Base-by-base conservation (phyloP, 1,140 invertebrate species). In the Drosophila sulfurigaster region DNA sequence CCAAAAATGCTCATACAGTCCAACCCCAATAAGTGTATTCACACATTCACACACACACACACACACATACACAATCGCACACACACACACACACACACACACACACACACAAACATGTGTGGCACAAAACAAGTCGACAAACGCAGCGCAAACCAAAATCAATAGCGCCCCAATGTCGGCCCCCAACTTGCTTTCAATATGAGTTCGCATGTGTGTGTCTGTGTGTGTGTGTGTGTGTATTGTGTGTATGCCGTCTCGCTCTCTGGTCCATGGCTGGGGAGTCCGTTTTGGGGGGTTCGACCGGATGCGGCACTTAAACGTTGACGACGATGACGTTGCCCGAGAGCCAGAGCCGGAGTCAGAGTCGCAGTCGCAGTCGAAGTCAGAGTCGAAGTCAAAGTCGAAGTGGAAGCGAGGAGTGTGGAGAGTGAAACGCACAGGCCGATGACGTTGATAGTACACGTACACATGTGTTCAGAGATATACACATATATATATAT, bases 281-380 rank as follows among this genome's bases (percentile, higher is more conserved):
- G 63, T 65, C 32, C 62, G 25, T 15, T 49, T 49, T 46, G 46
- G 45, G 16, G 15, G 59, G 32, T 46, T 15, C 51, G 72, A 64
- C 85, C 83, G 83, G 83, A 88, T 88, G 85, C 83, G 85, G 79
- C 83, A 88, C 83, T 88, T 88, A 88, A 88, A 88, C 85, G 85
- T 63, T 88, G 83, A 75, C 73, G 57, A 46, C 70, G 64, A 48
- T 89, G 83, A 71, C 73, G 57, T 30, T 63, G 64, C 38, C 45
- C 35, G 8, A 25, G 70, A 51, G 58, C 57, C 30, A 51, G 68
- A 56, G 57, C 10, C 38, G 28, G 16, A 69, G 49, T 11, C 15
- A n/a, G 10, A 43, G 20, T 56, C 20, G 35, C 20, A 62, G 65
- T 45, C 30, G 45, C 32, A 25, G 48, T 35, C 20, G 32, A 25